Percentiles rank a stretch among this genome's conserved stretches.
These are phyloP conservation scores for Grapholita molesta DNA, from an alignment of 1,140 invertebrate species.

Conservation along the genomic window DNA sequence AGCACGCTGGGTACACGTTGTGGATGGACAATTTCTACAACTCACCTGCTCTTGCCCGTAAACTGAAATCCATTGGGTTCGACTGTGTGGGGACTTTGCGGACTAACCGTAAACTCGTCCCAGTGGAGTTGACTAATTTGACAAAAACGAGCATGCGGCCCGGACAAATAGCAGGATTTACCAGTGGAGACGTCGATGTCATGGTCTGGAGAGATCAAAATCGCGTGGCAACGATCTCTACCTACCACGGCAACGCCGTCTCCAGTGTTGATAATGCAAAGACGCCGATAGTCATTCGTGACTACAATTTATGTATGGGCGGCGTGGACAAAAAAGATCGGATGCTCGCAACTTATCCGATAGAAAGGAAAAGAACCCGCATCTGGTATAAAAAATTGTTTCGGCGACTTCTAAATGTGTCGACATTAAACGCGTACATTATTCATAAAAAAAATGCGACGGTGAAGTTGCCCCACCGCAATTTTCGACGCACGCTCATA, in stretches of 20 bases:
- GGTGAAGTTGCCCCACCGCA: no score
- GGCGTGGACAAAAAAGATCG: constrained; percentile 21
- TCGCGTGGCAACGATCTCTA: constrained; percentile 32
- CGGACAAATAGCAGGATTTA: constrained; percentile 26
- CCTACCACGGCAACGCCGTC: constrained; percentile 30
- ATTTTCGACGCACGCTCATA: no score
- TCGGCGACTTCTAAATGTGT: constrained; percentile 9
- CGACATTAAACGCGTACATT: constrained; percentile 12
- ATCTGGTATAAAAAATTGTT: constrained; percentile 24
- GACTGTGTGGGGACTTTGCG: constrained; percentile 33
- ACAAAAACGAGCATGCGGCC: constrained; percentile 21
- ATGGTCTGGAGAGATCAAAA: constrained; percentile 34
- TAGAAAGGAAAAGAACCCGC: constrained; percentile 11
- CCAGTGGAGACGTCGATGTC: constrained; percentile 28
- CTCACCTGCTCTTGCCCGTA: constrained; percentile 28
- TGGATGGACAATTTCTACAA: constrained; percentile 8
- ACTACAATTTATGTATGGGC: constrained; percentile 30
- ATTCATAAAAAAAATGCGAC: no score
- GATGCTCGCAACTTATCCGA: constrained; percentile 16
- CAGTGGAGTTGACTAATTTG: constrained; percentile 19
- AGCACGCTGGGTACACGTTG: not conserved
- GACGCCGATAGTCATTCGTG: constrained; percentile 24
- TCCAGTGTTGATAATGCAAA: not conserved
- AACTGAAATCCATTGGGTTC: constrained; percentile 24
- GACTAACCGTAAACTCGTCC: constrained; percentile 27